Conservation (phyloP, 2,888 invertebrate genomes). For the Lumbricus terrestris region DNA sequence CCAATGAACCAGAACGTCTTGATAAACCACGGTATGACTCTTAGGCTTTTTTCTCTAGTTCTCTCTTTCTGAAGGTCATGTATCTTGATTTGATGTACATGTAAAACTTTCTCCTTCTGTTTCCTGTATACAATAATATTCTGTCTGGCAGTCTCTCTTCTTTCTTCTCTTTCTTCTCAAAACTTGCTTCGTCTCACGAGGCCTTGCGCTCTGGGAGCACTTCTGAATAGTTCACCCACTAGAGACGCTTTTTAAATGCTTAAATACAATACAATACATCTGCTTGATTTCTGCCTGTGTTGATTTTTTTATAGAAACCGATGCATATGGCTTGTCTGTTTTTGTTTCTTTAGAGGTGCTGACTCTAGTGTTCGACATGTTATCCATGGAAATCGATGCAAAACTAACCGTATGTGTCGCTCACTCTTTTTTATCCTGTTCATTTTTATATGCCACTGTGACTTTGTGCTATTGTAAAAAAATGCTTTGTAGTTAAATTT, state of each 20-base stretch:
- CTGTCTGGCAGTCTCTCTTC: no score
- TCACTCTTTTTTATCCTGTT: not conserved
- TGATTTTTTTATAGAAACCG: not conserved
- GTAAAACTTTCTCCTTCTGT: no score
- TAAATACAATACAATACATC: no score
- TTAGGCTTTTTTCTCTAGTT: not conserved
- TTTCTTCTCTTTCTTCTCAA: no score
- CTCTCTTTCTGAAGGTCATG: not conserved
- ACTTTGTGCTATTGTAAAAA: not conserved
- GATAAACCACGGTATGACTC: slow-evolving; percentile 43
- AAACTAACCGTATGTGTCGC: slow-evolving; percentile 47
- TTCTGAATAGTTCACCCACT: no score
- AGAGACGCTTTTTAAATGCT: no score
- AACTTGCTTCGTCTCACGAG: no score
- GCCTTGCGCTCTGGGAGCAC: no score
- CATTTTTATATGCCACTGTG: no score
- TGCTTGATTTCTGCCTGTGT: not conserved
- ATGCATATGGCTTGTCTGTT: not conserved
- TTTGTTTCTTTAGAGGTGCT: slow-evolving; percentile 42
- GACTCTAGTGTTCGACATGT: slow-evolving; percentile 45
- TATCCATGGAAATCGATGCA: slow-evolving; percentile 43
- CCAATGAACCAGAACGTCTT: slow-evolving; percentile 48
- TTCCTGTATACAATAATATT: no score
- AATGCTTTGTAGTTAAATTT: no score
- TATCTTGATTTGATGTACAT: not conserved